Percentiles rank a stretch among this genome's conserved stretches.
phyloP scores from a whole-genome alignment of 2,113 vertebrate genomes.

The Beaufortia kweichowensis region DNA sequence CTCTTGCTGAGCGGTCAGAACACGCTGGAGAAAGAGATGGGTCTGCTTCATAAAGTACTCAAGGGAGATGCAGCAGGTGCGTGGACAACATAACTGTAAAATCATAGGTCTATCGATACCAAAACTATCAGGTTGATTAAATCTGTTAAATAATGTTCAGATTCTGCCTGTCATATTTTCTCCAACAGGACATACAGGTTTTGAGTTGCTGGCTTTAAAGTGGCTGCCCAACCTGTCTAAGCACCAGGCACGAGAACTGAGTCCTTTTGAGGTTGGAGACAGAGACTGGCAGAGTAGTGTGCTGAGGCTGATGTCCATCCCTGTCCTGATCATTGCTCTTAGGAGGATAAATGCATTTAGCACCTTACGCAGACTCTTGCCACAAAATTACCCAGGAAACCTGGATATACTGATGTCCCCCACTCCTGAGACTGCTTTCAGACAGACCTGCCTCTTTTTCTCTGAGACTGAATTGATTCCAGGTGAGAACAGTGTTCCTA shows the following conservation, averaged over 20 bases:
- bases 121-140: background rate
- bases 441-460: conserved; percentile 73
- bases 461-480: conserved; percentile 64
- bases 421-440: conserved; percentile 72
- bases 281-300: conserved; percentile 61
- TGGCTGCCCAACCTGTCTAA: conserved; percentile 69
- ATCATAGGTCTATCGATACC: too few species aligned
- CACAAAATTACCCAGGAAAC: background rate
- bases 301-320: conserved; percentile 58
- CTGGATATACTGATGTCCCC: conserved; percentile 67
- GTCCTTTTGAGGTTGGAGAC: conserved; percentile 74
- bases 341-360: conserved; percentile 58
- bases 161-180: background rate
- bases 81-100: too few species aligned
- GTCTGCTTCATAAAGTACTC: conserved; percentile 58
- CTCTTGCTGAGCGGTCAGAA: conserved; percentile 66
- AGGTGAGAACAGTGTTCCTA: conserved; percentile 56
- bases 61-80: conserved; percentile 53
- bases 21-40: conserved; percentile 62
- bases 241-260: conserved; percentile 72
- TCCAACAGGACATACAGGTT: conserved; percentile 44
- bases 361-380: conserved; percentile 57
- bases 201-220: conserved; percentile 72
- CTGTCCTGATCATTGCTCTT: conserved; percentile 65
- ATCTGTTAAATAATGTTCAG: background rate